These are phyloP conservation scores for Erebia aethiops DNA, from an alignment of 2,888 invertebrate species.

Conservation along the genomic window DNA sequence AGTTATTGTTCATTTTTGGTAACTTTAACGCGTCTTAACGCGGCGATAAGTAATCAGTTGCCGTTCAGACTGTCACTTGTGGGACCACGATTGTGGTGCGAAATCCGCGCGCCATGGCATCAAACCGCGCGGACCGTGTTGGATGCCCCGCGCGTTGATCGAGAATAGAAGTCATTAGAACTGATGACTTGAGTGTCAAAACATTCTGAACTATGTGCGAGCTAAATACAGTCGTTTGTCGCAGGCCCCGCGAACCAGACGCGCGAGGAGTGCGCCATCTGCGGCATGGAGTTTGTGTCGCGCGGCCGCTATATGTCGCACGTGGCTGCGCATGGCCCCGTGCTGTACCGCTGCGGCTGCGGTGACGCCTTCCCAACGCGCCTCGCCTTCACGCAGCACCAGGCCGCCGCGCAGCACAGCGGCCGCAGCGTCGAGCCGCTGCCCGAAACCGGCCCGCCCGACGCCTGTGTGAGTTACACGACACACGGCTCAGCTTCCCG, in stretches of 20 bases:
- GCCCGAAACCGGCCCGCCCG: slow-evolving; percentile 26
- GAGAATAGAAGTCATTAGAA: too few species aligned
- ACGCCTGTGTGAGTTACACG: background rate
- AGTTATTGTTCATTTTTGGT: too few species aligned
- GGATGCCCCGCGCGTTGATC: too few species aligned
- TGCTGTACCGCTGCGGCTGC: slow-evolving; percentile 85
- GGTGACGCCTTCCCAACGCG: slow-evolving; percentile 72
- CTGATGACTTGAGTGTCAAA: too few species aligned
- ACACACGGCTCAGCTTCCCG: too few species aligned
- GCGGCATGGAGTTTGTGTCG: slow-evolving; percentile 72
- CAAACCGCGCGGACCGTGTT: too few species aligned
- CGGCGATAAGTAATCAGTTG: too few species aligned
- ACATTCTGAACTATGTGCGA: too few species aligned
- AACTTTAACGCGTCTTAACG: too few species aligned
- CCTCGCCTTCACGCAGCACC: slow-evolving; percentile 81
- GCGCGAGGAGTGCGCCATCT: slow-evolving; percentile 72
- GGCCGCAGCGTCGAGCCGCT: slow-evolving; percentile 70
- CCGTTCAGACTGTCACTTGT: too few species aligned
- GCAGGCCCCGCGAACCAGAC: slow-evolving; percentile 64
- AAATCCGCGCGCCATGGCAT: too few species aligned
- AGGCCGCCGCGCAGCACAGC: slow-evolving; percentile 76
- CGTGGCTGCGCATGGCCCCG: slow-evolving; percentile 84
- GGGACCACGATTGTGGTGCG: too few species aligned
- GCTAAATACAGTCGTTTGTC: background rate
- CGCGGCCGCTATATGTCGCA: slow-evolving; percentile 81